A percentile compares a stretch with the other conserved stretches of the same genome.
Evolutionary conservation across 2,797 vertebrate genomes (phyloP).

Genomic region (Acanthurus lineatus): DNA sequence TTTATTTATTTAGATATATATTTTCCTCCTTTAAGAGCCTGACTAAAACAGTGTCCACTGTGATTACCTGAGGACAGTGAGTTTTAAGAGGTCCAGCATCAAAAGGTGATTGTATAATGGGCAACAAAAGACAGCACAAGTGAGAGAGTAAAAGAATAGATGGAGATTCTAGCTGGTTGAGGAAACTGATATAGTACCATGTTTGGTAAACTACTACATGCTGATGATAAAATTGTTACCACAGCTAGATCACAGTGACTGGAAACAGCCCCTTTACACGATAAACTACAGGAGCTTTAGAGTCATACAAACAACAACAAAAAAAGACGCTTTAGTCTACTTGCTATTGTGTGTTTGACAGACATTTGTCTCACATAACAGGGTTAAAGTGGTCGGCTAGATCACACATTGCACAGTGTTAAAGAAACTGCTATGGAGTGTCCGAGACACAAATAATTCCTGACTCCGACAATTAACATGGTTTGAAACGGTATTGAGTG

Average conservation of each 20-base stretch:
- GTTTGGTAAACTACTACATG: slow-evolving; percentile 70
- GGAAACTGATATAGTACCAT: slow-evolving; percentile 42
- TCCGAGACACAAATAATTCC: slow-evolving; percentile 18
- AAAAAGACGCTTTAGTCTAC: slow-evolving; percentile 19
- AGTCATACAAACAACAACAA: slow-evolving; percentile 27
- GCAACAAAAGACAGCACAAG: slow-evolving; percentile 50
- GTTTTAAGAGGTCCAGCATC: slow-evolving; percentile 77
- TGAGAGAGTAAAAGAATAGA: slow-evolving; percentile 20
- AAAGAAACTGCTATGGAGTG: slow-evolving; percentile 41
- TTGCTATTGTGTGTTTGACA: slow-evolving; percentile 12
- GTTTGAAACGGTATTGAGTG: slow-evolving; percentile 26
- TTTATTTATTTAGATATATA: slow-evolving; percentile 71
- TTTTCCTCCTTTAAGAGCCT: slow-evolving; percentile 53
- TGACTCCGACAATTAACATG: slow-evolving; percentile 32
- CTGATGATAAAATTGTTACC: slow-evolving; percentile 58
- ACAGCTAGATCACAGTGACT: slow-evolving; percentile 78
- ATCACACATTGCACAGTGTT: slow-evolving; percentile 58
- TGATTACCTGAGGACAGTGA: slow-evolving; percentile 82
- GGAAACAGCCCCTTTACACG: slow-evolving; percentile 57
- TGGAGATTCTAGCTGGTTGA: slow-evolving; percentile 54
- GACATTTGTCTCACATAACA: slow-evolving; percentile 8
- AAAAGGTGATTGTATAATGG: slow-evolving; percentile 61
- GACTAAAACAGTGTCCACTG: slow-evolving; percentile 66
- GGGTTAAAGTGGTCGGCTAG: slow-evolving; percentile 29
- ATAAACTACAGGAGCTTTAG: slow-evolving; percentile 51